Base-by-base conservation (phyloP, 2,113 vertebrate genomes). In the Loxodonta africana region DNA sequence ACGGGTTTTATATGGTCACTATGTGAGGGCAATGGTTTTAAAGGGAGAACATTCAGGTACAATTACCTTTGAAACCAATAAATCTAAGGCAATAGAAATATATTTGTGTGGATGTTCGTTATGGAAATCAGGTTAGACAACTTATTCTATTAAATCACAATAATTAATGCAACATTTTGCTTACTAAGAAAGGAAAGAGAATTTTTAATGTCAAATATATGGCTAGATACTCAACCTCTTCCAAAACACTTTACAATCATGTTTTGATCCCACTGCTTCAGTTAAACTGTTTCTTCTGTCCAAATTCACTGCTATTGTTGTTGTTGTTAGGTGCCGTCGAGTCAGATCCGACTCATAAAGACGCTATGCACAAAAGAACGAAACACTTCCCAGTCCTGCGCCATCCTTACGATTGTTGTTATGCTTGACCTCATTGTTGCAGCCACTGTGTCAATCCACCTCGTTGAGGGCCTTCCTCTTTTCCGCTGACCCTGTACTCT, bases 151-250 rank as follows among this genome's bases (percentile, higher is more conserved):
- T 96, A 86, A 93, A 91, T 96, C 26, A 46, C 26, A 88, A 77
- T 95, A 95, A 91, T 89, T 82, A 83, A 90, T 87, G 82, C 69
- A 83, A 86, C 88, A 83, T 92, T 94, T 90, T 81, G 62, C 80
- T 97, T 91, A 37, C 86, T 78, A 74, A 88, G 53, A n/a, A 95
- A 93, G 60, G 48, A 73, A 95, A 91, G 71, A 67, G 30, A 91
- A 82, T 93, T 74, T 53, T 91, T 62, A 83, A 91, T 91, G 83
- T 6, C 48, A 95, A 87, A 65, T 82, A 71, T 15, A 53, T 78
- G 51, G 48, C 81, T 82, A 71, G 89, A 80, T 30, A 86, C 28
- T 67, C 23, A 73, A 26, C 14, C 11, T 93, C n/a, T 91, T 89
- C 41, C 48, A 83, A 80, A 93, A 94, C 73, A 80, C 48, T 96